Conservation (phyloP, 2,113 vertebrate genomes). For the Scartelaos histophorus region DNA sequence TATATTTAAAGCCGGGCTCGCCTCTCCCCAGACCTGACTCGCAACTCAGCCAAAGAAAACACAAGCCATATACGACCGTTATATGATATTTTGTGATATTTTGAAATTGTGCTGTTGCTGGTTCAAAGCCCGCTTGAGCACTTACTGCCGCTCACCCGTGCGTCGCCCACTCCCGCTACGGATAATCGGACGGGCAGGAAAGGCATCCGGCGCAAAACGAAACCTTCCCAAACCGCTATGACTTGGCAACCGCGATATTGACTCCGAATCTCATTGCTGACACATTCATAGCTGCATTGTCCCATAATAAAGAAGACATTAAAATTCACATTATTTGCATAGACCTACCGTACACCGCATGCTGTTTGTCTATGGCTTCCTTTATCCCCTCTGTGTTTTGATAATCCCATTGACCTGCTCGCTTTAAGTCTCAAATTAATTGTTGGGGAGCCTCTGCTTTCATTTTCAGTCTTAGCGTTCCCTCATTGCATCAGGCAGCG, state of each 20-base stretch:
- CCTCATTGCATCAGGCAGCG: neutral
- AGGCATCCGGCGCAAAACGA: neutral
- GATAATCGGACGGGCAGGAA: neutral
- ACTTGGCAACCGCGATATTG: neutral
- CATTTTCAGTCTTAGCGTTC: slow-evolving; percentile 13
- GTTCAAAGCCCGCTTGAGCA: neutral
- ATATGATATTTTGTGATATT: too few species aligned
- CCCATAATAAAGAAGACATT: neutral
- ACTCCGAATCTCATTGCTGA: neutral
- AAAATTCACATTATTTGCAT: neutral
- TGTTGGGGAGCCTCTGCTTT: slow-evolving; percentile 3
- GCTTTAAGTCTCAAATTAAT: slow-evolving; percentile 26
- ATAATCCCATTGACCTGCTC: neutral
- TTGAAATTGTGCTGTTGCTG: neutral
- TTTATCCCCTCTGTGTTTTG: slow-evolving; percentile 3
- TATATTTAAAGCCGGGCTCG: too few species aligned
- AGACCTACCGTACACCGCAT: neutral
- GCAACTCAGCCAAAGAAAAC: too few species aligned
- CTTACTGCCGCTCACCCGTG: too few species aligned
- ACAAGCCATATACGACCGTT: too few species aligned
- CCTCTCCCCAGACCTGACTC: too few species aligned
- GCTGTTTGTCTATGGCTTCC: neutral
- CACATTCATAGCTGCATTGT: neutral
- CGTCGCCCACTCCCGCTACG: neutral
- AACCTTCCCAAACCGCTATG: neutral